These are phyloP conservation scores for Jacana jacana DNA, from an alignment of 2,113 vertebrate genomes.

Conservation along the genomic window DNA sequence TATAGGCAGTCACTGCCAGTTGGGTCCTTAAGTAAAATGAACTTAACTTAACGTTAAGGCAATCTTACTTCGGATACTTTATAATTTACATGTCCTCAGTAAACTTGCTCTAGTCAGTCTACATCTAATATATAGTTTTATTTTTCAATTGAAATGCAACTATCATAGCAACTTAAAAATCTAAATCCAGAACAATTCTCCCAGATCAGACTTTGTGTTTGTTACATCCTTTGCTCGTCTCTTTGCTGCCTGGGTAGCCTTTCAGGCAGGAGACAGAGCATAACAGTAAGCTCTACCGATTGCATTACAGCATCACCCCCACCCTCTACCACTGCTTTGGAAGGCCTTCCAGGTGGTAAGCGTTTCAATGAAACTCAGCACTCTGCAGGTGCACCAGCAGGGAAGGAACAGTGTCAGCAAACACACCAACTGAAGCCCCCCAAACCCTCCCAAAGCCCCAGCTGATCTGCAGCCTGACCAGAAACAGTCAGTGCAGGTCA, in stretches of 20 bases:
- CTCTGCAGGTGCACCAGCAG: background rate
- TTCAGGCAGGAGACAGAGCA: background rate
- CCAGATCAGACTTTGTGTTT: background rate
- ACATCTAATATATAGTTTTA: background rate
- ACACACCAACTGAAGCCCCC: background rate
- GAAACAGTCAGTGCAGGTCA: background rate
- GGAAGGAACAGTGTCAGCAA: background rate
- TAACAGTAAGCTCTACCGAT: background rate
- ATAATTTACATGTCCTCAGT: background rate
- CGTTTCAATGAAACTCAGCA: constrained; percentile 11
- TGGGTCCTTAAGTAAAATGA: background rate
- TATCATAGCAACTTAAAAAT: background rate
- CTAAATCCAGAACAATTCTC: background rate
- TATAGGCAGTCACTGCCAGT: background rate
- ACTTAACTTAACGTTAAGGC: background rate
- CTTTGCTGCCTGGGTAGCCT: background rate
- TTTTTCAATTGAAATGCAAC: background rate
- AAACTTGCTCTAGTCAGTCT: background rate
- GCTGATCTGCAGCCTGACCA: background rate
- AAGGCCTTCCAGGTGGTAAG: background rate
- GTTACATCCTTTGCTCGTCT: background rate
- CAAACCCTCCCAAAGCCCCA: background rate
- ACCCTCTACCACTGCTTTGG: too few species aligned
- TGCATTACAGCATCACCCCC: background rate
- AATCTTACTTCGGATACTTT: background rate